Evolutionary conservation across 2,888 invertebrate genomes (phyloP), one percentile per base, ranked within the genome.

Genomic region (Harmothoe impar): DNA sequence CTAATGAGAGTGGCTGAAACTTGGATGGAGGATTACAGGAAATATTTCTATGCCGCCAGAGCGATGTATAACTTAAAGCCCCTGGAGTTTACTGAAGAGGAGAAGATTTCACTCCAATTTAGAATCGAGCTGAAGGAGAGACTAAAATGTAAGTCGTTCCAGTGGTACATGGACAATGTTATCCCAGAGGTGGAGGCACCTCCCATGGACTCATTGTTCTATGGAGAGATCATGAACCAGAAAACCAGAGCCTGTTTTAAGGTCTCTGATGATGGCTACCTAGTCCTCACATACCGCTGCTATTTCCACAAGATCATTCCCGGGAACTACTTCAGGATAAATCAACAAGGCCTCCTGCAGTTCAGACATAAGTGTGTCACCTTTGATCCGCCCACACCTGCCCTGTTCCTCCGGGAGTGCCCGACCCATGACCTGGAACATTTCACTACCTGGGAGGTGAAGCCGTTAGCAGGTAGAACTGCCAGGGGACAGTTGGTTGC

Each of bases 231-330:
- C n/a, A n/a, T n/a, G n/a, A n/a, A 68, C 68, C 20, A 20, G 7
- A 12, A 68, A n/a, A n/a, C 93, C 10, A 86, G n/a, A n/a, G n/a
- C n/a, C n/a, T n/a, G 91, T 33, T 93, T 92, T 91, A 91, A 93
- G 91, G 89, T 93, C 15, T 84, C 89, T 7, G n/a, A 68, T 35
- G 92, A 92, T 25, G 93, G 93, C 84, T 90, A 81, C 51, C 43
- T 93, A 35, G 92, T 92, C 68, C 91, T 93, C 92, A 93, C 92
- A 10, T 93, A 93, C 89, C 89, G 90, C 68, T 93, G 93, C 91
- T 93, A 90, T 72, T 92, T 92, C 51, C 93, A 93, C 89, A 93
- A 93, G 88, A 92, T 93, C 77, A n/a, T n/a, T n/a, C n/a, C n/a
- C n/a, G n/a, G n/a, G n/a, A n/a, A n/a, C n/a, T n/a, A n/a, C n/a